Conservation (phyloP, 2,888 invertebrate species). For the Julus scandinavius region DNA sequence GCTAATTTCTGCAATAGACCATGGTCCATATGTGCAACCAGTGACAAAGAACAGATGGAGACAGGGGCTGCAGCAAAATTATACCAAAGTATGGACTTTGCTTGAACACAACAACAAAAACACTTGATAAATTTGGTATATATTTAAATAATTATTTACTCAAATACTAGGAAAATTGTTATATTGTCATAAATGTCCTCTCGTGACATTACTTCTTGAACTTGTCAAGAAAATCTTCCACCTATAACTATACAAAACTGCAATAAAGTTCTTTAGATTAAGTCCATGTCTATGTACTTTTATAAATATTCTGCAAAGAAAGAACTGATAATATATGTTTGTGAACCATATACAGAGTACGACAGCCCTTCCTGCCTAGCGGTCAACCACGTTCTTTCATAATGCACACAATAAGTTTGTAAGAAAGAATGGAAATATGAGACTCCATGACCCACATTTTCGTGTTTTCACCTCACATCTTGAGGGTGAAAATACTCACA, state of each 20-base stretch:
- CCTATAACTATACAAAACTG: neutral
- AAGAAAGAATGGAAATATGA: neutral
- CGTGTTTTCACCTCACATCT: neutral
- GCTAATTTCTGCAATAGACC: neutral
- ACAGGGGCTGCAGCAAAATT: neutral
- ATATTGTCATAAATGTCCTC: neutral
- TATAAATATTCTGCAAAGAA: neutral
- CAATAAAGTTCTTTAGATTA: too few relatives aligned
- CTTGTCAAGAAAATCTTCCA: too few relatives aligned
- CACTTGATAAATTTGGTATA: neutral
- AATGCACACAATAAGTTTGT: neutral
- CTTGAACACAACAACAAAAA: neutral
- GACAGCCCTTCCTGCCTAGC: neutral
- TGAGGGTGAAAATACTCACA: neutral
- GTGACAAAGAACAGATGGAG: neutral
- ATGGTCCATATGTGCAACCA: neutral
- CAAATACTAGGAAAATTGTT: neutral
- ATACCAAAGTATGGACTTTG: neutral
- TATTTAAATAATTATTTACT: neutral
- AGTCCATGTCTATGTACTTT: neutral
- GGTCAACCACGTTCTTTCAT: neutral
- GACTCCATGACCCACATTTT: conserved; percentile 17
- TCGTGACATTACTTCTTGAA: neutral
- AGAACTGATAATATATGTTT: neutral
- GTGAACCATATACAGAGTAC: neutral